Conservation (phyloP, 92 coral and sea anemone species). For the Actinernus sp. region DNA sequence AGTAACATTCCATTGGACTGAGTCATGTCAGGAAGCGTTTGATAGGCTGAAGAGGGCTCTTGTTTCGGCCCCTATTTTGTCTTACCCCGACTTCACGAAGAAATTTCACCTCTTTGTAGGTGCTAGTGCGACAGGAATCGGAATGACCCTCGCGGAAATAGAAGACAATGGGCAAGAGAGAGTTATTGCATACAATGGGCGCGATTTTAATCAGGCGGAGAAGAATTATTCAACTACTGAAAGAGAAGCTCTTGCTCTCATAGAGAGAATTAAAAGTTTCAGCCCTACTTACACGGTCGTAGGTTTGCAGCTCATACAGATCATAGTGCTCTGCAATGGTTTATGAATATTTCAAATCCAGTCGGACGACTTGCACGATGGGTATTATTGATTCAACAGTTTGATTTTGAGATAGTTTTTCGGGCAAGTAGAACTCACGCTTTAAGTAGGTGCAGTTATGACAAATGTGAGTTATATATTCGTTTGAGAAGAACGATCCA, state of each 20-base stretch:
- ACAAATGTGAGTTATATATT: no score
- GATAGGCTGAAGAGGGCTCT: conserved; percentile 19
- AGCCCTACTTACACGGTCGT: no score
- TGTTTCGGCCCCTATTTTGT: no score
- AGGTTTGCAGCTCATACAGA: no score
- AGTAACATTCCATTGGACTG: conserved; percentile 12
- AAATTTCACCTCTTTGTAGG: conserved; percentile 38
- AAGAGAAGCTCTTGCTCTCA: no score
- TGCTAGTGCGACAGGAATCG: conserved; percentile 36
- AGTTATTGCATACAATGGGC: conserved; percentile 6
- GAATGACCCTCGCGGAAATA: conserved; percentile 23
- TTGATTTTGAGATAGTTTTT: conserved; percentile 15
- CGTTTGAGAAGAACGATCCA: no score
- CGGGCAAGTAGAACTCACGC: conserved; percentile 28
- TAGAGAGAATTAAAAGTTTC: conserved; percentile 3
- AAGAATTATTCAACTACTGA: no score
- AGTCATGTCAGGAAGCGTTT: conserved; percentile 30
- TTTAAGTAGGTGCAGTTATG: no score
- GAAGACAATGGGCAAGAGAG: background rate
- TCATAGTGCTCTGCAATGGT: no score
- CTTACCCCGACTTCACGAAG: conserved; percentile 23
- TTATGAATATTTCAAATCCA: conserved; percentile 9
- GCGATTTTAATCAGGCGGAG: no score
- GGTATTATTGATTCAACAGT: conserved; percentile 17
- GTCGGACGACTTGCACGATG: conserved; percentile 19